Evolutionary conservation across 2,113 vertebrate genomes (phyloP), one percentile per base, ranked within the genome.

Genomic region (Brachirus orientalis): DNA sequence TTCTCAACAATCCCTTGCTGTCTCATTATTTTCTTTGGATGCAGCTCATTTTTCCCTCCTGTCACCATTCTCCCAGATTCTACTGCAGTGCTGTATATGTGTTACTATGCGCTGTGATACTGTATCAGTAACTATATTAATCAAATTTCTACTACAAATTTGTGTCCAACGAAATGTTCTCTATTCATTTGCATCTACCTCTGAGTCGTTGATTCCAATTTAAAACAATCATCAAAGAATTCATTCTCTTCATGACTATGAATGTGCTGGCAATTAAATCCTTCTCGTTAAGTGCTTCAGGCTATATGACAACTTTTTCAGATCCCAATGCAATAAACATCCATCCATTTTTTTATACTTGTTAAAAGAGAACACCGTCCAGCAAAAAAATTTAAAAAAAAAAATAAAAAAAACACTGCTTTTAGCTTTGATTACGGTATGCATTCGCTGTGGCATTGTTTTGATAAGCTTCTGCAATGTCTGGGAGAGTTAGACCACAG

Each of bases 11-110:
- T 86, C 84, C 75, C 84, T 58, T 4, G 68, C 62, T 51, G 72
- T 79, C 80, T 86, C 80, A 79, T 86, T 86, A 86, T 70, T 55
- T 74, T 43, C 55, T 68, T 58, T 73, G 46, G 60, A 66, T 73
- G 46, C 58, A 35, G 40, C 36, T 37, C 28, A 1, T 6, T 17
- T 10, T 13, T n/a, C 1, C 17, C 0, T 52, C 12, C 2, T 11
- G 11, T 19, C 22, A 47, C 44, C 16, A 10, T 47, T 61, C 63
- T 72, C 60, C 67, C 62, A 43, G 38, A 20, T 54, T 52, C 12
- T 38, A 35, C 51, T 46, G 59, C 43, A 33, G 19, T 37, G 20
- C 45, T 68, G 18, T 8, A 1, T 35, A 6, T 36, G 28, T 7
- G 5, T 28, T 35, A 4, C 41, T 12, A 3, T 61, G 22, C 13